Evolutionary conservation across 2,888 invertebrate species (phyloP).

Genomic region (Orchesella flavescens): DNA sequence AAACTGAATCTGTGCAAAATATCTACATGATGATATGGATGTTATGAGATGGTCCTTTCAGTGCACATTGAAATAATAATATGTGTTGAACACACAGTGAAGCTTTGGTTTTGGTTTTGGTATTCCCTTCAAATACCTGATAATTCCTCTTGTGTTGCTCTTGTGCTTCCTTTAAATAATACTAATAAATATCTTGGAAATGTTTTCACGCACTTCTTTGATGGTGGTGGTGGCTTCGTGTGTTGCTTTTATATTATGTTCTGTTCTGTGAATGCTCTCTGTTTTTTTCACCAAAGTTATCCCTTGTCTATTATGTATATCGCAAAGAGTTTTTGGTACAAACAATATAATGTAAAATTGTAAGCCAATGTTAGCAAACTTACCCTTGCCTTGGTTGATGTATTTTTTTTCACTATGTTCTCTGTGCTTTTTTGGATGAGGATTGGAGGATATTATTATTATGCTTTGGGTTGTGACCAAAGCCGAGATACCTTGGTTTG

Average conservation of each 20-base stretch:
- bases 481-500: slow-evolving; percentile 59
- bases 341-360: slow-evolving; percentile 63
- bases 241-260: slow-evolving; percentile 45
- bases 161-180: slow-evolving; percentile 61
- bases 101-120: slow-evolving; percentile 57
- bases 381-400: slow-evolving; percentile 28
- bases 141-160: slow-evolving; percentile 57
- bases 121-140: slow-evolving; percentile 63
- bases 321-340: slow-evolving; percentile 42
- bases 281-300: slow-evolving; percentile 18
- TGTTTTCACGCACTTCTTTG: slow-evolving; percentile 47
- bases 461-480: slow-evolving; percentile 58
- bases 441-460: slow-evolving; percentile 58
- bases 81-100: slow-evolving; percentile 23
- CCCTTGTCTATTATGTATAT: slow-evolving; percentile 61
- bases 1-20: slow-evolving; percentile 57
- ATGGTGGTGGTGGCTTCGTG: not conserved
- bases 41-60: slow-evolving; percentile 37
- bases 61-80: slow-evolving; percentile 56
- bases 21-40: slow-evolving; percentile 15
- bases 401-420: slow-evolving; percentile 8
- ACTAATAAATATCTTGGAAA: slow-evolving; percentile 61
- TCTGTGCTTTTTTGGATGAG: slow-evolving; percentile 1
- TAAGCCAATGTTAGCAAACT: slow-evolving; percentile 61
- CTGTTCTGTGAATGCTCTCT: slow-evolving; percentile 16